A percentile compares a stretch with the other conserved stretches of the same genome.
Conservation (phyloP, 2,113 vertebrate genomes). For the Polypterus senegalus region DNA sequence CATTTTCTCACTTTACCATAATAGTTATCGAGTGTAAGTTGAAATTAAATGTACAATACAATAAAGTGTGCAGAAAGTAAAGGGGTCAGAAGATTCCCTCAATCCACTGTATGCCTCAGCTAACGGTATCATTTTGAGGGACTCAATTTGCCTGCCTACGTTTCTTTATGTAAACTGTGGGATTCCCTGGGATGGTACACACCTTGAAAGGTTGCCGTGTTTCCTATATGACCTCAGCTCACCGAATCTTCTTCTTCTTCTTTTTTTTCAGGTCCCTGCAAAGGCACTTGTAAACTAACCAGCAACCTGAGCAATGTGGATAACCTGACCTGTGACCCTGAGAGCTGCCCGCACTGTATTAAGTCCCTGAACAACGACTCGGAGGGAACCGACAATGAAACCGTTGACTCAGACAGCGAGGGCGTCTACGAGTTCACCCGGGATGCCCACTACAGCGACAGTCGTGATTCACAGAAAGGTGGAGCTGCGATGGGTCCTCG, state of each 20-base stretch:
- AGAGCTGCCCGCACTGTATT: slow-evolving; percentile 80
- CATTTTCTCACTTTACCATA: too few relatives aligned
- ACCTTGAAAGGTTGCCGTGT: too few relatives aligned
- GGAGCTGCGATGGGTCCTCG: slow-evolving; percentile 37
- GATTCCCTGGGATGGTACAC: too few relatives aligned
- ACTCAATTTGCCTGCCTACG: too few relatives aligned
- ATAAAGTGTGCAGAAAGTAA: too few relatives aligned
- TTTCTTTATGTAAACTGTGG: too few relatives aligned
- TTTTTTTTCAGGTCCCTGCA: slow-evolving; percentile 48
- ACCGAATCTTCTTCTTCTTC: slow-evolving; percentile 15
- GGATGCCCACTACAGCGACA: slow-evolving; percentile 69
- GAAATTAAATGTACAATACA: too few relatives aligned
- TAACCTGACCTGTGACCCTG: slow-evolving; percentile 52
- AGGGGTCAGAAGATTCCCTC: too few relatives aligned
- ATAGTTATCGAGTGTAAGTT: too few relatives aligned
- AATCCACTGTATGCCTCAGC: too few relatives aligned
- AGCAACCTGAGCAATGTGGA: slow-evolving; percentile 71
- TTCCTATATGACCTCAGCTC: not conserved
- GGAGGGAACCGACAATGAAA: slow-evolving; percentile 59
- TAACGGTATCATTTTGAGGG: too few relatives aligned
- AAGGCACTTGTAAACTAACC: slow-evolving; percentile 64
- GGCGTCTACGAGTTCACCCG: slow-evolving; percentile 82
- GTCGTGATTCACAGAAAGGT: slow-evolving; percentile 51
- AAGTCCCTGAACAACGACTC: slow-evolving; percentile 49
- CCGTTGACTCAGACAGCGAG: slow-evolving; percentile 75